phyloP scores from a whole-genome alignment of 2,113 vertebrate species.

The Ophiodon elongatus region DNA sequence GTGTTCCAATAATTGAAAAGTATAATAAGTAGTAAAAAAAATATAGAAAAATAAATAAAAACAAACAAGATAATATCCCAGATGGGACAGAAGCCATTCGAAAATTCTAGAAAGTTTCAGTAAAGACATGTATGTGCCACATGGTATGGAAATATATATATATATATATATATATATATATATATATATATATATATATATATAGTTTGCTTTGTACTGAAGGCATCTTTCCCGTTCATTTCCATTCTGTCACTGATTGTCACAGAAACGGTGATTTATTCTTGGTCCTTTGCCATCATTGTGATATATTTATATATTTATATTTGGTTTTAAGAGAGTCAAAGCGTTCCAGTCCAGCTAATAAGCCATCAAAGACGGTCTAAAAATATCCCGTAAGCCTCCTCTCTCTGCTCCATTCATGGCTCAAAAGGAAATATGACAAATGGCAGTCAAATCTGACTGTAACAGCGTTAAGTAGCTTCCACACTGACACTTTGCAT shows the following conservation, averaged over 20 bases:
- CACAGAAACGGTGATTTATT: conserved; percentile 24
- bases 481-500: conserved; percentile 32
- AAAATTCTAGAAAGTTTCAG: neutral
- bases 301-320: conserved; percentile 65
- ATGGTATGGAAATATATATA: neutral
- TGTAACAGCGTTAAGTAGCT: conserved; percentile 61
- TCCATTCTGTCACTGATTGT: conserved; percentile 9
- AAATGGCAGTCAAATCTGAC: conserved; percentile 58
- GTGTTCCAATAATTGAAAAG: neutral
- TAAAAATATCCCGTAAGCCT: conserved; percentile 70
- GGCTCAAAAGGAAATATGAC: conserved; percentile 60
- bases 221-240: too few species aligned
- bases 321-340: conserved; percentile 59
- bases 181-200: neutral
- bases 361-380: conserved; percentile 71
- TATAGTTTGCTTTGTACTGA: neutral
- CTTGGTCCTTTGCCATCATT: conserved; percentile 41
- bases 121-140: neutral
- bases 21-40: neutral
- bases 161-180: neutral
- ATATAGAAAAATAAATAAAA: neutral
- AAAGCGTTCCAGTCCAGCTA: conserved; percentile 60
- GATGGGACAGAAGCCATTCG: neutral
- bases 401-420: conserved; percentile 60
- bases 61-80: neutral